Conservation (phyloP, 2,888 invertebrate genomes). For the Pheosia gnoma region DNA sequence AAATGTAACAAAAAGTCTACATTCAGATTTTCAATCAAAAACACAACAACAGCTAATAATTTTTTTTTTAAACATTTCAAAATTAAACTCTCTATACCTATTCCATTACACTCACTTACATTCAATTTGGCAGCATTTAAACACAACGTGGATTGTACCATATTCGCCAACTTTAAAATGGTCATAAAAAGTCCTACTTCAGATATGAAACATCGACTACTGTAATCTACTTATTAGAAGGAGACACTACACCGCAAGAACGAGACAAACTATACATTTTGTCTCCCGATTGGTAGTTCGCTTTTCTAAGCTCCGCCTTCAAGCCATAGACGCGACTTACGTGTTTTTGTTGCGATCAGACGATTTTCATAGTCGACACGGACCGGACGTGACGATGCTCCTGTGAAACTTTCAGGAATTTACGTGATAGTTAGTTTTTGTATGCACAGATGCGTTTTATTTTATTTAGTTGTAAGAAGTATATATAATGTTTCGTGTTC, state of each 20-base stretch:
- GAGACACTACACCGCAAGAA: constrained; percentile 24
- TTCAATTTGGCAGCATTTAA: constrained; percentile 57
- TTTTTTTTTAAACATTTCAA: not conserved
- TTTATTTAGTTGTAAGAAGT: constrained; percentile 2
- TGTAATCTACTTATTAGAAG: constrained; percentile 51
- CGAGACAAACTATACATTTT: constrained; percentile 33
- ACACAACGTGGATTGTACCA: constrained; percentile 45
- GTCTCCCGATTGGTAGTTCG: constrained; percentile 45
- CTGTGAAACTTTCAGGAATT: constrained; percentile 55
- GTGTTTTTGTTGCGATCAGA: constrained; percentile 73
- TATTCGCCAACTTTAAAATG: constrained; percentile 64
- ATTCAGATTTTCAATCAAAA: not conserved
- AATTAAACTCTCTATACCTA: not conserved
- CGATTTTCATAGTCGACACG: constrained; percentile 47
- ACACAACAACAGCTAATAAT: not conserved
- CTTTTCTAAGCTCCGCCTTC: constrained; percentile 51
- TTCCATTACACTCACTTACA: constrained; percentile 35
- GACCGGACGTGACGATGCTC: constrained; percentile 49
- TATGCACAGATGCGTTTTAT: constrained; percentile 21
- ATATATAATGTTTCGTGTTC: not conserved
- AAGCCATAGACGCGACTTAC: constrained; percentile 50
- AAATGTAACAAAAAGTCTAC: too few relatives aligned
- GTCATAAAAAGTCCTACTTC: constrained; percentile 71
- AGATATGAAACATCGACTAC: constrained; percentile 73
- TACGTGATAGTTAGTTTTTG: constrained; percentile 45